Evolutionary conservation across 92 coral and sea anemone species (phyloP).

Genomic region (Epizoanthus rinbou): DNA sequence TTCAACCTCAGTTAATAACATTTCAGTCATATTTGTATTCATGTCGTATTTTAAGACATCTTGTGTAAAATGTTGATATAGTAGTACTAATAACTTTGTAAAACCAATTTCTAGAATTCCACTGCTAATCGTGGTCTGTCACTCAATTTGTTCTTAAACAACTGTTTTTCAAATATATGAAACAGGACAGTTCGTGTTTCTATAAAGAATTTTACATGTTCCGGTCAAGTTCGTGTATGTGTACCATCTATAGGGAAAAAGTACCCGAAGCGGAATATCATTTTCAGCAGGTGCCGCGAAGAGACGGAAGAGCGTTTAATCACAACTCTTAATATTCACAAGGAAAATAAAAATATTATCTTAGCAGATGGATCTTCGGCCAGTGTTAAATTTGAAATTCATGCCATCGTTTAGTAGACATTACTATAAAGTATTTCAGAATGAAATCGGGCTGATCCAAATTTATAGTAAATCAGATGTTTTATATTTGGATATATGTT

Average conservation of each 20-base stretch:
- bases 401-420: not conserved
- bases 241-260: not conserved
- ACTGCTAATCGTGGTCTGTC: not conserved
- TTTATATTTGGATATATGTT: too few relatives aligned
- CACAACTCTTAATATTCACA: slow-evolving; percentile 24
- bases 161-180: not conserved
- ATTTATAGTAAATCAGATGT: too few relatives aligned
- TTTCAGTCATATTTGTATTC: not conserved
- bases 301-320: slow-evolving; percentile 30
- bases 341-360: slow-evolving; percentile 37
- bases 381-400: not conserved
- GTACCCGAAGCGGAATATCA: slow-evolving; percentile 27
- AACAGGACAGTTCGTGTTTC: not conserved
- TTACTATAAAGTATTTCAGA: not conserved
- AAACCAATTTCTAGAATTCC: slow-evolving; percentile 3
- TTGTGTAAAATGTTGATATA: not conserved
- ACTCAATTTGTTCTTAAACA: not conserved
- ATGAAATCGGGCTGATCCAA: not conserved
- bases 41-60: not conserved
- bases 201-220: too few relatives aligned
- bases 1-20: not conserved
- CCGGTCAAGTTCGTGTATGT: too few relatives aligned
- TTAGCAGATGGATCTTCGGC: not conserved
- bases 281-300: slow-evolving; percentile 32
- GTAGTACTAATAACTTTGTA: not conserved